Evolutionary conservation across 2,797 vertebrate species (phyloP).

Genomic region (Ptychobarbus kaznakovi): DNA sequence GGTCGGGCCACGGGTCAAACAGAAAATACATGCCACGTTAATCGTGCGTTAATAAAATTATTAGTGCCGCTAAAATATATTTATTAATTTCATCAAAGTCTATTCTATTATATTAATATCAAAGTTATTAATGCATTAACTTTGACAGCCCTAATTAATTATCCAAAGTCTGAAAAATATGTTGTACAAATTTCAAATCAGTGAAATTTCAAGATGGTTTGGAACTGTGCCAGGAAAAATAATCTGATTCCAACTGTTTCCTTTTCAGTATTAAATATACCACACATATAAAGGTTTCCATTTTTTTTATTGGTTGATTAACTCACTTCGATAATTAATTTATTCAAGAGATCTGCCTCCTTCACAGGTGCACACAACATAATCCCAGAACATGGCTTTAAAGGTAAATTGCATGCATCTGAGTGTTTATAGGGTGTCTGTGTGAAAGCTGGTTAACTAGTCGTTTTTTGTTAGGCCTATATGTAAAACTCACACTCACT

Average conservation of each 20-base stretch:
- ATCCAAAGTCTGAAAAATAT: not conserved
- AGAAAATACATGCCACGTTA: too few relatives aligned
- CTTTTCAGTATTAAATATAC: not conserved
- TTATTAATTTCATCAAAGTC: too few relatives aligned
- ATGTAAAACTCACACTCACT: not conserved
- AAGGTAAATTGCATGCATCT: constrained; percentile 22
- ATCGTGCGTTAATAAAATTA: too few relatives aligned
- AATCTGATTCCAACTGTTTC: not conserved
- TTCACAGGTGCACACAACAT: constrained; percentile 17
- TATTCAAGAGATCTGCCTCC: not conserved
- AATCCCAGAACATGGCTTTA: constrained; percentile 10
- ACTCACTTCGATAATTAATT: not conserved
- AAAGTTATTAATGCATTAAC: too few relatives aligned
- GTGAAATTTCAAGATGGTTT: not conserved
- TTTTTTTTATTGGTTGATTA: not conserved
- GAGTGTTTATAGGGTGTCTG: not conserved
- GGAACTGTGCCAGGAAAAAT: not conserved
- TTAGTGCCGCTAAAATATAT: too few relatives aligned
- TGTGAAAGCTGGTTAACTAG: not conserved
- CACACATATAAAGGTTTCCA: not conserved
- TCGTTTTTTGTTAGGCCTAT: not conserved
- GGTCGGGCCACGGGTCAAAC: too few relatives aligned
- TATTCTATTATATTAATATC: too few relatives aligned
- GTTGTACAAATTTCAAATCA: not conserved
- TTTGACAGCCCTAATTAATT: not conserved